Evolutionary conservation across 2,113 vertebrate genomes (phyloP), one percentile per base, ranked within the genome.

Genomic region (Oreochromis tanganicae): DNA sequence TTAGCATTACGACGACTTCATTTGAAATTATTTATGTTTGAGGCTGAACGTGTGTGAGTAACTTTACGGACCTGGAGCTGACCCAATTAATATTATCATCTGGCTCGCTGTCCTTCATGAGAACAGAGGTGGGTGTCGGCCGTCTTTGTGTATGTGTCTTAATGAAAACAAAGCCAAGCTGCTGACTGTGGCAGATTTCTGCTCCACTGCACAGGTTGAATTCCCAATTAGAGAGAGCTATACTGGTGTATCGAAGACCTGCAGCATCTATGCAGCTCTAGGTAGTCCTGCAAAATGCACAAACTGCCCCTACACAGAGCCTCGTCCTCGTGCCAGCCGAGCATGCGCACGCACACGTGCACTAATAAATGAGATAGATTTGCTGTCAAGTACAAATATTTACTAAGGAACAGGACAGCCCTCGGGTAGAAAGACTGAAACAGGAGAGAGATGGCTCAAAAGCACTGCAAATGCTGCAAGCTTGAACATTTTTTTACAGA

Each of bases 131-230:
- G 86, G 21, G 56, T 82, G 86, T 82, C 66, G 55, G 85, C 9
- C 52, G 24, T 29, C 13, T 21, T 52, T 68, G 63, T 68, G 12
- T 68, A 85, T 80, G 89, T 79, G 71, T 90, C 81, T 93, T 95
- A 94, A 95, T 93, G 88, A 95, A 94, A 95, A 94, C 92, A 95
- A 93, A 94, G 92, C 92, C 87, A 91, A 92, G 88, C 87, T 96
- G 95, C 95, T 96, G 96, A 96, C 93, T 88, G 57, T 38, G 73
- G 94, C 86, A 91, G 46, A 95, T 96, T 96, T 95, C 95, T 95
- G 95, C 92, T 90, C 89, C 12, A 32, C 93, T 93, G 93, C 91
- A 94, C 95, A 91, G 87, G 93, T 92, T 95, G 95, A 94, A 96
- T 95, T 95, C 95, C 87, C 92, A 96, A 95, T 95, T 95, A 96